Conservation (phyloP, 2,113 vertebrate genomes). For the Phalacrocorax carbo region DNA sequence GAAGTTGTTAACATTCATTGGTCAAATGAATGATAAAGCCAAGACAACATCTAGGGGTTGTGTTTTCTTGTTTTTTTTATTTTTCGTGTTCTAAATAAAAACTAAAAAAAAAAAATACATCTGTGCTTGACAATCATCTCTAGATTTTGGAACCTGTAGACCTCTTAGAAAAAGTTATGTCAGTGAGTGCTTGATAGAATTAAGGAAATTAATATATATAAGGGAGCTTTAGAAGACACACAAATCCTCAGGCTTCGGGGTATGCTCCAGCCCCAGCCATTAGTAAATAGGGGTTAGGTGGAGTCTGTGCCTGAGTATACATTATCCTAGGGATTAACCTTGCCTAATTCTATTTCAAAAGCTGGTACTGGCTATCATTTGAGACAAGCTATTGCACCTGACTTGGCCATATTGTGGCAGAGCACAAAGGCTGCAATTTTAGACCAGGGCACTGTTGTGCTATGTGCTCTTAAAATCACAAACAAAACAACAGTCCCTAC, state of each 20-base stretch:
- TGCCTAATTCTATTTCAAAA: not conserved
- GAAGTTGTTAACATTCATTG: not conserved
- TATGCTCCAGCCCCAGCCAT: not conserved
- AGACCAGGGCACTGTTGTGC: too few species aligned
- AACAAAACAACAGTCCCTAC: not conserved
- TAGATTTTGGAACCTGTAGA: not conserved
- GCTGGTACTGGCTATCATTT: accelerated
- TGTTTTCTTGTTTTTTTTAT: too few species aligned
- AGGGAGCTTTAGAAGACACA: not conserved
- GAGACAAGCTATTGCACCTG: not conserved
- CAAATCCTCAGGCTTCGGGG: not conserved
- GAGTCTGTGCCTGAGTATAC: not conserved
- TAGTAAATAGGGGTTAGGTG: not conserved
- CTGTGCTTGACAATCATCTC: not conserved
- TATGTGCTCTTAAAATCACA: not conserved
- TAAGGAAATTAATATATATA: accelerated
- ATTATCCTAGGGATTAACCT: not conserved
- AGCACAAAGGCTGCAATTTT: not conserved
- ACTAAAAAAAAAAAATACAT: too few species aligned
- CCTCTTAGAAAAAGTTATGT: not conserved
- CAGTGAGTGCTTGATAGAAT: not conserved
- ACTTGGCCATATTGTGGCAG: not conserved
- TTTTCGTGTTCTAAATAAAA: too few species aligned
- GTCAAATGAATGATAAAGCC: not conserved
- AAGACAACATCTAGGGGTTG: not conserved